phyloP scores from a whole-genome alignment of 2,888 invertebrate genomes.

The Acronicta psi region DNA sequence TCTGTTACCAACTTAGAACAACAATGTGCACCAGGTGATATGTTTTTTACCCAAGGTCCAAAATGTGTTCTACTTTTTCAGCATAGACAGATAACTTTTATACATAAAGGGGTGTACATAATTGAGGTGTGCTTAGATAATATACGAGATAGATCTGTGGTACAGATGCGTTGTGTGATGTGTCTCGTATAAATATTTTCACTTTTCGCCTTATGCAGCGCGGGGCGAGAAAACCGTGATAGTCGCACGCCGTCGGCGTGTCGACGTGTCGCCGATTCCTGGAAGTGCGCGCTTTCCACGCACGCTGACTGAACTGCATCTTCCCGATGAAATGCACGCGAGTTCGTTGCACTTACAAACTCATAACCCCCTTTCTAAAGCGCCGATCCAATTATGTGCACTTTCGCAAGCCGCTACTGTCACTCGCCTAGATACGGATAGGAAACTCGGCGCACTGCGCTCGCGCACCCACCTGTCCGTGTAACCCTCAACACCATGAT shows the following conservation, averaged over 20 bases:
- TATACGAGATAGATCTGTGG: slow-evolving; percentile 5
- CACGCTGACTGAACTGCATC: slow-evolving; percentile 77
- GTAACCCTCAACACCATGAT: slow-evolving; percentile 62
- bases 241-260: slow-evolving; percentile 53
- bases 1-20: slow-evolving; percentile 59
- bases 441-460: slow-evolving; percentile 83
- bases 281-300: slow-evolving; percentile 86
- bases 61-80: slow-evolving; percentile 48
- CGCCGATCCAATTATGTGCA: slow-evolving; percentile 89
- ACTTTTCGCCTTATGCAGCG: slow-evolving; percentile 79
- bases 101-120: slow-evolving; percentile 9
- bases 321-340: slow-evolving; percentile 86
- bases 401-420: slow-evolving; percentile 89
- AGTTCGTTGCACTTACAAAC: slow-evolving; percentile 89
- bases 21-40: slow-evolving; percentile 76
- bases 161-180: slow-evolving; percentile 5
- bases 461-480: slow-evolving; percentile 78
- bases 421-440: slow-evolving; percentile 89
- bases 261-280: slow-evolving; percentile 74
- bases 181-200: slow-evolving; percentile 71
- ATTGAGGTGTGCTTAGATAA: slow-evolving; percentile 8
- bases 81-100: slow-evolving; percentile 24
- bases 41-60: slow-evolving; percentile 55
- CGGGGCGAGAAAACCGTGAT: slow-evolving; percentile 70
- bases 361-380: slow-evolving; percentile 90